Evolutionary conservation across 2,888 invertebrate genomes (phyloP), one percentile per base, ranked within the genome.

Genomic region (Prosapia bicincta): DNA sequence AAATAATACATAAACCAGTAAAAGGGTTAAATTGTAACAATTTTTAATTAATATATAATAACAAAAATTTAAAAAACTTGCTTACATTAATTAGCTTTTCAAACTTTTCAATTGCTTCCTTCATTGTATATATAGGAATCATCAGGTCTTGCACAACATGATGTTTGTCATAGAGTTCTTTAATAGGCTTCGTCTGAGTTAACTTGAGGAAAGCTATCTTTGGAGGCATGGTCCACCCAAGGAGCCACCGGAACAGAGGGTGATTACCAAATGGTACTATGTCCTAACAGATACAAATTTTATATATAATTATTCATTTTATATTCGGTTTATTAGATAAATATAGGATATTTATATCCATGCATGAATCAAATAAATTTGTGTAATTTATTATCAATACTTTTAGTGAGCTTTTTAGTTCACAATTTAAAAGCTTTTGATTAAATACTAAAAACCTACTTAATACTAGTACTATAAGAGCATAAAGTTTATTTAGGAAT

Each of bases 61-160:
- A n/a, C 25, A 25, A 6, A 24, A 68, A 15, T 7, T 23, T 23
- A 23, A 7, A 9, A 7, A 23, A 13, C n/a, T 43, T 72, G 78
- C 83, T 77, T 79, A 91, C 92, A 86, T 90, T 85, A 76, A 93
- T 87, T 82, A 90, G 89, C 9, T 89, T 83, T 82, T 94, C 89
- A 82, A 95, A 92, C 73, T 89, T 84, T 20, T 88, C 82, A 0
- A 95, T 83, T 1, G 92, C 88, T 5, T 88, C 85, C 79, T 88
- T 87, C 72, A 94, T 83, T 5, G 83, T 84, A 7, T 87, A 85
- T 3, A 93, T 84, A 0, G 95, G 95, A 3, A 95, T 89, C 78
- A 95, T 85, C 91, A 95, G 92, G 83, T 95, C 94, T 83, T 95
- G 91, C 66, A 95, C 90, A 69, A 95, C 89, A 84, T 95, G 95